These are phyloP conservation scores for Sinodicranocentrus sp. DNA, from an alignment of 2,888 invertebrate genomes.

Conservation along the genomic window DNA sequence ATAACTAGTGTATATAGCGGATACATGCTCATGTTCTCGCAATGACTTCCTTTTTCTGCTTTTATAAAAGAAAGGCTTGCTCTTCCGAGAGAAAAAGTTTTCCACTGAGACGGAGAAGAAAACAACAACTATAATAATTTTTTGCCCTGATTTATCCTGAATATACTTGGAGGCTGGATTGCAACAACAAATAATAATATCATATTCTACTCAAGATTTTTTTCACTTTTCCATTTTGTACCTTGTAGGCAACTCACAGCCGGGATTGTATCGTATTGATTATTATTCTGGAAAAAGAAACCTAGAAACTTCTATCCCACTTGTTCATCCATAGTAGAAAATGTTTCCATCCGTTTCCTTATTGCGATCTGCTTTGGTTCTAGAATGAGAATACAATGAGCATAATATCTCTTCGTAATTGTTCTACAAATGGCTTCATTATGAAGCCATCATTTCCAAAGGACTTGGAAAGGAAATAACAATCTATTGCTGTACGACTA, in stretches of 20 bases:
- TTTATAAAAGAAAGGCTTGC: not conserved
- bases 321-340: constrained; percentile 11
- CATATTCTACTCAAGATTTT: constrained; percentile 41
- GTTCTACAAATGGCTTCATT: constrained; percentile 55
- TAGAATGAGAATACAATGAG: constrained; percentile 29
- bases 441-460: no score
- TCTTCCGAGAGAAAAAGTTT: not conserved
- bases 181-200: not conserved
- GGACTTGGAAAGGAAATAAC: constrained; percentile 40
- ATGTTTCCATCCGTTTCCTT: not conserved
- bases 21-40: not conserved
- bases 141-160: constrained; percentile 26
- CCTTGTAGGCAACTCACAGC: not conserved
- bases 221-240: constrained; percentile 16
- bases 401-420: constrained; percentile 53
- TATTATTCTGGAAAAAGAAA: constrained; percentile 35
- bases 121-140: constrained; percentile 23
- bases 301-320: constrained; percentile 4
- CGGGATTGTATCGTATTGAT: no score
- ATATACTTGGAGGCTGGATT: not conserved
- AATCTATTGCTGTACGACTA: constrained; percentile 43
- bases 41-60: not conserved
- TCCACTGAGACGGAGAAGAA: constrained; percentile 4
- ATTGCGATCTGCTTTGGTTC: not conserved
- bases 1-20: not conserved